Conservation (phyloP, 2,113 vertebrate genomes). For the Apistogramma diplotaenia region DNA sequence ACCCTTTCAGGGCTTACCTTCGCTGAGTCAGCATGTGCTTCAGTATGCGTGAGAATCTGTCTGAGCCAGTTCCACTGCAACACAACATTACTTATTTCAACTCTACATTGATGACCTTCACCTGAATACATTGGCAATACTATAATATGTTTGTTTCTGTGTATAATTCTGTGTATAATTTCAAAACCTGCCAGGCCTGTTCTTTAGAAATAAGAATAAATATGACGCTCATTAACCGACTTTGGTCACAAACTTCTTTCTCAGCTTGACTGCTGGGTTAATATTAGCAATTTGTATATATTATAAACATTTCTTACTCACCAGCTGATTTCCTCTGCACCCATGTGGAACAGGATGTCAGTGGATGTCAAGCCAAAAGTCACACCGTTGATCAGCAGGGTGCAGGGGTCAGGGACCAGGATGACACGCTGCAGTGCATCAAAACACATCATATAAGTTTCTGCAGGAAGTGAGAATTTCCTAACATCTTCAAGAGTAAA, state of each 20-base stretch:
- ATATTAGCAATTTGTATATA: not conserved
- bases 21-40: conserved; percentile 89
- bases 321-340: conserved; percentile 92
- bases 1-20: conserved; percentile 72
- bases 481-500: not conserved
- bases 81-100: not conserved
- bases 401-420: conserved; percentile 90
- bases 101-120: not conserved
- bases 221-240: not conserved
- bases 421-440: conserved; percentile 78
- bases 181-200: rapidly evolving
- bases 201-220: not conserved
- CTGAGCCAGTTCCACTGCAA: conserved; percentile 72
- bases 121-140: too few relatives aligned
- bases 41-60: conserved; percentile 88
- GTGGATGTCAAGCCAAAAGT: conserved; percentile 88
- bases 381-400: conserved; percentile 81
- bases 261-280: not conserved
- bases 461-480: not conserved
- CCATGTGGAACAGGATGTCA: conserved; percentile 90
- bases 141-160: not conserved
- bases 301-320: conserved; percentile 46
- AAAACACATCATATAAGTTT: not conserved
- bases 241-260: not conserved
- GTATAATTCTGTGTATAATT: not conserved